phyloP scores from a whole-genome alignment of 2,113 vertebrate species.

The Hippocampus comes region DNA sequence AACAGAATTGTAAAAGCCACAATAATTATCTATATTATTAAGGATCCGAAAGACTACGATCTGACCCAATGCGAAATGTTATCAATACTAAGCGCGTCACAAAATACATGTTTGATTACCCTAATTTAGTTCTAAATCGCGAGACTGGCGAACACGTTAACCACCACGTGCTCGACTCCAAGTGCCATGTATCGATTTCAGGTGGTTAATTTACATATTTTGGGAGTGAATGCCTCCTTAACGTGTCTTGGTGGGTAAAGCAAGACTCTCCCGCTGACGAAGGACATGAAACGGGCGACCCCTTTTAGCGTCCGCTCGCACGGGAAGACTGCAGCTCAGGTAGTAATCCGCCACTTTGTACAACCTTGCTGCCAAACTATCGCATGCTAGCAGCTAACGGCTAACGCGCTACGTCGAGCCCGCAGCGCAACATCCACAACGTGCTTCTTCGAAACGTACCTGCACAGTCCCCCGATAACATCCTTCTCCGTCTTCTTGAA shows the following conservation, averaged over 20 bases:
- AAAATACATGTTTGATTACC: not conserved
- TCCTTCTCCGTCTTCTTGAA: slow-evolving; percentile 92
- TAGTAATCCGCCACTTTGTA: slow-evolving; percentile 31
- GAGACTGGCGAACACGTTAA: slow-evolving; percentile 36
- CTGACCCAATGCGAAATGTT: not conserved
- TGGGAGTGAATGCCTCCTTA: not conserved
- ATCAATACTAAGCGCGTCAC: not conserved
- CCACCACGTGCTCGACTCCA: slow-evolving; percentile 66
- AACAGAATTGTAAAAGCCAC: not conserved
- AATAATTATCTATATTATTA: not conserved
- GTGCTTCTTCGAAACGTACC: slow-evolving; percentile 66
- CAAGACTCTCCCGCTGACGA: accelerated
- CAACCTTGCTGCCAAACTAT: slow-evolving; percentile 35
- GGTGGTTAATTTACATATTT: slow-evolving; percentile 34
- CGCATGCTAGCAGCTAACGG: slow-evolving; percentile 50
- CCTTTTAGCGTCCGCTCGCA: accelerated
- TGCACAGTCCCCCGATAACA: slow-evolving; percentile 87
- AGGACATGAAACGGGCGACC: accelerated
- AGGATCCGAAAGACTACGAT: not conserved
- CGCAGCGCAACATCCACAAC: slow-evolving; percentile 13
- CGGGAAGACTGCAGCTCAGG: slow-evolving; percentile 5
- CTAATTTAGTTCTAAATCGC: not conserved
- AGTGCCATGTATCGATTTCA: slow-evolving; percentile 45
- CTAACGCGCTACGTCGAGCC: slow-evolving; percentile 31
- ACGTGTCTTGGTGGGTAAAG: accelerated